Conservation (phyloP, 2,888 invertebrate genomes). For the Heliconius ethilla region DNA sequence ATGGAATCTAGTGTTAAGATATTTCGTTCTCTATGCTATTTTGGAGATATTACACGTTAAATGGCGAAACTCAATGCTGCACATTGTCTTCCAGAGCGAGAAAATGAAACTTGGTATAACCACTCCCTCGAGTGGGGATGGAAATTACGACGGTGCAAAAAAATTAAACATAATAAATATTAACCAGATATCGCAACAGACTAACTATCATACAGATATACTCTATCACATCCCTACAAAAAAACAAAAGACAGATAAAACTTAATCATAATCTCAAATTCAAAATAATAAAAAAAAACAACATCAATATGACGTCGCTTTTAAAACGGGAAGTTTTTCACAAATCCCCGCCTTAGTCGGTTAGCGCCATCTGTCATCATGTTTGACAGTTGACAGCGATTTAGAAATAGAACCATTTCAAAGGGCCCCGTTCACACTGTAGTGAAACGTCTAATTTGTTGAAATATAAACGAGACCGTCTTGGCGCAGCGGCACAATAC, state of each 20-base stretch:
- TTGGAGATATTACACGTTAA: not conserved
- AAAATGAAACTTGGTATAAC: not conserved
- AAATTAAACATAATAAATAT: not conserved
- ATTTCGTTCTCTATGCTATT: not conserved
- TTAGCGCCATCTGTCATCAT: conserved; percentile 77
- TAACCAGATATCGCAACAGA: not conserved
- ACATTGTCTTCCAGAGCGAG: not conserved
- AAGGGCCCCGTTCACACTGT: conserved; percentile 32
- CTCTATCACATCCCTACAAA: not conserved
- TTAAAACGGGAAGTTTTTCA: conserved; percentile 45
- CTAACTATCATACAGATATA: not conserved
- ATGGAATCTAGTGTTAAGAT: not conserved
- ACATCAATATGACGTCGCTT: conserved; percentile 34
- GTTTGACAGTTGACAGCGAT: conserved; percentile 75
- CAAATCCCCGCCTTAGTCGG: conserved; percentile 57
- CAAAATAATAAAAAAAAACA: conserved; percentile 21
- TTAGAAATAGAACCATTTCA: conserved; percentile 65
- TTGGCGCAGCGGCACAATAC: too few relatives aligned
- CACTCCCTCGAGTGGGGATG: not conserved
- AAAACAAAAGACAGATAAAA: not conserved
- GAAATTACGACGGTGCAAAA: too few relatives aligned
- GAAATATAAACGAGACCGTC: conserved; percentile 12
- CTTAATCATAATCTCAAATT: conserved; percentile 22
- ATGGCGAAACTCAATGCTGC: not conserved
- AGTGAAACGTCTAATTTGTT: conserved; percentile 21